These are phyloP conservation scores for Nothocercus nigrocapillus DNA, from an alignment of 2,113 vertebrate genomes.

Conservation along the genomic window DNA sequence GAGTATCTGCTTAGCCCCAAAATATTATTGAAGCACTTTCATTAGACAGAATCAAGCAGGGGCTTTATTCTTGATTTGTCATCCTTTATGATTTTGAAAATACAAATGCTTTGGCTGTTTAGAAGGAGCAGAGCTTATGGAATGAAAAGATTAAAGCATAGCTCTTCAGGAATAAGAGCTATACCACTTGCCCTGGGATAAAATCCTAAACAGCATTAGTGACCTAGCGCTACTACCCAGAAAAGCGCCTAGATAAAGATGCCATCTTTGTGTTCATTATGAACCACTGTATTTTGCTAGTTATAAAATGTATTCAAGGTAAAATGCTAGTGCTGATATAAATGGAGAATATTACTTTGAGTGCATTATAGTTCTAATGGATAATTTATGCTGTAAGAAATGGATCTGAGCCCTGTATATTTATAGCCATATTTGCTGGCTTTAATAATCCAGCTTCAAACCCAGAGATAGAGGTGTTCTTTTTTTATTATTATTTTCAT, in stretches of 20 bases:
- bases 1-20: neutral
- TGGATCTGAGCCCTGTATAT: neutral
- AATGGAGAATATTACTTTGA: conserved; percentile 22
- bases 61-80: neutral
- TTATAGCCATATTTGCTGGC: neutral
- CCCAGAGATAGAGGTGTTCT: neutral
- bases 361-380: neutral
- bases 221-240: neutral
- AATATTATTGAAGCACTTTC: neutral
- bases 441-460: neutral
- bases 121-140: neutral
- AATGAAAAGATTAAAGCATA: conserved; percentile 31
- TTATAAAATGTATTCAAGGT: neutral
- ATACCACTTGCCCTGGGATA: conserved; percentile 4
- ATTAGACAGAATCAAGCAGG: neutral
- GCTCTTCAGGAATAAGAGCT: neutral
- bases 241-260: conserved; percentile 1
- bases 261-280: conserved; percentile 3
- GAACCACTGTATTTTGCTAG: conserved; percentile 1
- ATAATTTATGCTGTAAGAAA: neutral
- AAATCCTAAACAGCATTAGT: conserved; percentile 12
- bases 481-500: neutral
- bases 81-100: conserved; percentile 2
- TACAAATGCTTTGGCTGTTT: neutral
- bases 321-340: conserved; percentile 5